Evolutionary conservation across 2,888 invertebrate species (phyloP), one percentile per base, ranked within the genome.

Genomic region (Bellardia pandia): DNA sequence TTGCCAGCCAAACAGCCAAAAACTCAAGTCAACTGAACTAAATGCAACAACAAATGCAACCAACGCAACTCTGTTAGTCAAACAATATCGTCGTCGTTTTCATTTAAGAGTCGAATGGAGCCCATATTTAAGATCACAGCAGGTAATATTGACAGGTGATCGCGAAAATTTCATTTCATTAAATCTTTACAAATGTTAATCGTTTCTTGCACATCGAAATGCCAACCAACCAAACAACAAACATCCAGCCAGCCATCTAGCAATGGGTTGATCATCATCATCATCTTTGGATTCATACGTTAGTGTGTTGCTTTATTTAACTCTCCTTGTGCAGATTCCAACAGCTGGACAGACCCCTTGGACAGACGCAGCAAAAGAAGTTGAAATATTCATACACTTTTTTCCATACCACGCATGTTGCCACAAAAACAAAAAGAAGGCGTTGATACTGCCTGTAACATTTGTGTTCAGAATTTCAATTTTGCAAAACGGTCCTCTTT

Each of bases 101-200:
- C 75, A 78, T 72, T 84, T 84, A 58, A 78, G 48, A 64, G 9
- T 72, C 75, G 48, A 71, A 66, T 76, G 81, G 68, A 23, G 77
- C 85, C 82, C 87, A 88, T 89, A 90, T 90, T 90, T 90, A 89
- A 90, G 89, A 89, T 89, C 90, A 74, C 90, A 90, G 90, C 90
- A 88, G 90, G 90, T 88, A 89, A 89, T 90, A 90, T 90, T 90
- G 90, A 90, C 90, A 90, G 90, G 90, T 90, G 90, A 90, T 90
- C 90, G 90, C 90, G 89, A 90, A 90, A 90, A 89, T 90, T 90
- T 90, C 90, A 90, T 90, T 90, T 90, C 89, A 90, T 90, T 90
- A 90, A 90, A 90, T 90, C 89, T 90, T 90, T 86, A 80, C 89
- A 78, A 89, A 89, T 88, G 89, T 89, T 89, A 88, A 89, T 89